Base-by-base conservation (phyloP, 2,113 vertebrate genomes). In the Okapia johnstoni region DNA sequence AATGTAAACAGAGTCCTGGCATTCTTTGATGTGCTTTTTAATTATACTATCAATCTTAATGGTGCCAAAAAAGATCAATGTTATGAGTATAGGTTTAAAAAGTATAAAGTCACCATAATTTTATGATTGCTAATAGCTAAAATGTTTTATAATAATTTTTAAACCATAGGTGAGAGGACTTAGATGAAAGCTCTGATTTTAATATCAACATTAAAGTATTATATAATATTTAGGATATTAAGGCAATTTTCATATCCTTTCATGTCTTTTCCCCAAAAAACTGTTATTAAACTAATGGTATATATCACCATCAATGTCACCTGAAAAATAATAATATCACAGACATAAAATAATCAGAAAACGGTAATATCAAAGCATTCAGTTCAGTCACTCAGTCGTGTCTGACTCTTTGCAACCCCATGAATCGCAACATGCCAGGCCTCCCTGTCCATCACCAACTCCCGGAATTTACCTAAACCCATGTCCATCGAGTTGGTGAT, bases 121-220 rank as follows among this genome's bases (percentile, higher is more conserved):
- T 87, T 19, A 80, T 83, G n/a, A 86, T 88, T 36, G 14, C 46
- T 96, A 87, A 89, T 33, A 54, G 54, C 60, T 33, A 85, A 80
- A 91, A 66, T 90, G 50, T 70, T 93, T 80, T 17, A 81, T 80
- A 58, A 80, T 63, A 92, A 73, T 63, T 60, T 95, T 85, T 66
- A 83, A 90, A 30, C 33, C 48, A 85, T 88, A 87, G 66, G 17
- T 70, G 76, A 88, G 63, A 93, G 46, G 23, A 30, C 66, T 96
- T 93, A 54, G 63, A 88, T 93, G 86, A 79, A 94, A 87, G 36
- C 1, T 81, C 76, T 50, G 17, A 90, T 90, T 93, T 93, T 92
- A 60, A 58, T 61, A 61, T 73, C 73, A 92, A 80, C 21, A 79
- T 85, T 76, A 93, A 85, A 25, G 83, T 58, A 40, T n/a, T 76